Percentiles rank a stretch among this genome's conserved stretches.
Conservation (phyloP, 2,888 invertebrate species). For the Acleris literana region DNA sequence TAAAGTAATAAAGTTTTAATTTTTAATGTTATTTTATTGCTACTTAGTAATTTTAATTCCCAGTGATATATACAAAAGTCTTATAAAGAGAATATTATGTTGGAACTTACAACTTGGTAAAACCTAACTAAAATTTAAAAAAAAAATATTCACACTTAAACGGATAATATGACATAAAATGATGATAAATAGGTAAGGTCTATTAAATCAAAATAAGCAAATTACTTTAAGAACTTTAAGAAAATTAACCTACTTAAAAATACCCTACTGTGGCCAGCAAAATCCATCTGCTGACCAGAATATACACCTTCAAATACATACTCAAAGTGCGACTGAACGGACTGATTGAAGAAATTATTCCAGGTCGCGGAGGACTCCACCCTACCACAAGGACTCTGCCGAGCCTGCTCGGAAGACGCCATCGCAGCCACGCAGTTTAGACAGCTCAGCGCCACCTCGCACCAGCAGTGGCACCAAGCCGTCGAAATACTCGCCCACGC, state of each 20-base stretch:
- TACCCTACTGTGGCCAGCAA: background rate
- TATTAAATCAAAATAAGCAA: too few species aligned
- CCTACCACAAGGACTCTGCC: slow-evolving; percentile 64
- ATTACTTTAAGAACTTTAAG: too few species aligned
- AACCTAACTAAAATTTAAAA: too few species aligned
- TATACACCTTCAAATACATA: background rate
- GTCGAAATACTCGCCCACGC: slow-evolving; percentile 47
- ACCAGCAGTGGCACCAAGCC: slow-evolving; percentile 55
- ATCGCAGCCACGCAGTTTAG: slow-evolving; percentile 56
- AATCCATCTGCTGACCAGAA: background rate
- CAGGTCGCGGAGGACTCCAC: slow-evolving; percentile 66
- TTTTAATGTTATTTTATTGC: background rate
- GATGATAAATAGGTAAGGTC: too few species aligned
- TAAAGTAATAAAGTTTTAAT: background rate
- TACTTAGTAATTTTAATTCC: background rate
- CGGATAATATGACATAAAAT: too few species aligned
- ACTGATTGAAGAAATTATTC: slow-evolving; percentile 73
- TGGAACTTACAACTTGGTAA: too few species aligned
- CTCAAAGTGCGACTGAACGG: slow-evolving; percentile 49
- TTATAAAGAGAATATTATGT: too few species aligned
- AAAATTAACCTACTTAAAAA: too few species aligned
- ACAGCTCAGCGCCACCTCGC: slow-evolving; percentile 56
- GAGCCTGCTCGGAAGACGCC: slow-evolving; percentile 56
- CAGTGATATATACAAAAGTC: too few species aligned
- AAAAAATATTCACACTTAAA: too few species aligned